These are phyloP conservation scores for Lasioglossum malachurum DNA, from an alignment of 2,888 invertebrate genomes.

Conservation along the genomic window DNA sequence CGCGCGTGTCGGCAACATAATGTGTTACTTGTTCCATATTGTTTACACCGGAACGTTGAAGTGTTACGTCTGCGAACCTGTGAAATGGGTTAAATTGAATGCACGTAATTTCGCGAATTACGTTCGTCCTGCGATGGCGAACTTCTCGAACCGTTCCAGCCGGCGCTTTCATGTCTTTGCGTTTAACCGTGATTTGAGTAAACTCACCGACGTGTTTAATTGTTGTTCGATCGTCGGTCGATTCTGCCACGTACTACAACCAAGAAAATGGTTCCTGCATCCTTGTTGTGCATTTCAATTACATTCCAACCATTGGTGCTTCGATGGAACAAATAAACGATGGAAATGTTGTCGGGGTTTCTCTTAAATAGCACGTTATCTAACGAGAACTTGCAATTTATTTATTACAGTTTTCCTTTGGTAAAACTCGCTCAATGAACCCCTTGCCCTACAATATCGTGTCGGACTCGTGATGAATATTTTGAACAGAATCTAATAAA, in stretches of 20 bases:
- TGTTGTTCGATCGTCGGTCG: neutral
- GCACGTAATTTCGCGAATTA: neutral
- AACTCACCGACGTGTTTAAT: neutral
- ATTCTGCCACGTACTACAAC: neutral
- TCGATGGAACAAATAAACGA: neutral
- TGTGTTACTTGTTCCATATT: slow-evolving; percentile 35
- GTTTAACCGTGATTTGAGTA: neutral
- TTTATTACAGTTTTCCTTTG: neutral
- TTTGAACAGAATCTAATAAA: no score
- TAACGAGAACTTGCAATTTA: neutral
- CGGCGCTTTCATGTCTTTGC: neutral
- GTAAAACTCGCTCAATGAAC: no score
- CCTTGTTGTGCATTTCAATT: neutral
- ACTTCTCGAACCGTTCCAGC: neutral
- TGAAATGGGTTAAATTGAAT: neutral
- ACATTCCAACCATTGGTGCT: neutral
- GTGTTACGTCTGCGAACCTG: neutral
- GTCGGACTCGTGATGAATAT: no score
- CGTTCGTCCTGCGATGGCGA: neutral
- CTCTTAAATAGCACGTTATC: neutral
- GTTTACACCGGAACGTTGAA: slow-evolving; percentile 22
- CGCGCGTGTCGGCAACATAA: slow-evolving; percentile 16
- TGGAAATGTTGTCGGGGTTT: neutral
- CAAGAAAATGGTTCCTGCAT: neutral
- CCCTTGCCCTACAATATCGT: no score